phyloP scores from a whole-genome alignment of 2,797 vertebrate species.

The Arnoldichthys spilopterus region DNA sequence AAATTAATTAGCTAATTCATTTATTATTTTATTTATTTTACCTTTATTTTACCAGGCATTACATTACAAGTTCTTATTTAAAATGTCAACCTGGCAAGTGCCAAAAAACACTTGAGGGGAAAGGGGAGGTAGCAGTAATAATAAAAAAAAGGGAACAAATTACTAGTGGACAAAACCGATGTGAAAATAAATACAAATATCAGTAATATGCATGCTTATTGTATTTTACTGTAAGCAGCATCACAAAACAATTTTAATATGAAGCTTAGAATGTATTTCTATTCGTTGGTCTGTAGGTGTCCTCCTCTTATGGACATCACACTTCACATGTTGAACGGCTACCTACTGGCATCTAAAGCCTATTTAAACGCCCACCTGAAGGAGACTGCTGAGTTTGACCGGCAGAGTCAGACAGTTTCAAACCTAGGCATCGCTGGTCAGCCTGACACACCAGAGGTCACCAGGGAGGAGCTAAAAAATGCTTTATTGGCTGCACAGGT shows the following conservation, averaged over 20 bases:
- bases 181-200: too few species aligned
- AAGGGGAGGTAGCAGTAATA: too few species aligned
- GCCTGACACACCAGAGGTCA: conserved; percentile 92
- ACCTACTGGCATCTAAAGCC: conserved; percentile 95
- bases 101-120: too few species aligned
- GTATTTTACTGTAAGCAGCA: neutral
- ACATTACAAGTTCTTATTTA: too few species aligned
- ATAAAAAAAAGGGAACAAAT: too few species aligned
- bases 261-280: neutral
- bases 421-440: conserved; percentile 83
- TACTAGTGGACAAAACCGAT: too few species aligned
- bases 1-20: too few species aligned
- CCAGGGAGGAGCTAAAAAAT: conserved; percentile 96
- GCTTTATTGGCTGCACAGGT: conserved; percentile 96
- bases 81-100: too few species aligned
- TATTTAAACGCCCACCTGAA: conserved; percentile 94
- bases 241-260: neutral
- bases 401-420: conserved; percentile 85
- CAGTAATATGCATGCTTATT: too few species aligned
- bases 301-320: conserved; percentile 96
- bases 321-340: conserved; percentile 96
- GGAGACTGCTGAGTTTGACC: conserved; percentile 94
- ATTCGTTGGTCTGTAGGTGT: conserved; percentile 75
- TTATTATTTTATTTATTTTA: too few species aligned
- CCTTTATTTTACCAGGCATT: too few species aligned